A percentile compares a stretch with the other conserved stretches of the same genome.
Evolutionary conservation across 2,113 vertebrate genomes (phyloP).

Genomic region (Ochotona princeps): DNA sequence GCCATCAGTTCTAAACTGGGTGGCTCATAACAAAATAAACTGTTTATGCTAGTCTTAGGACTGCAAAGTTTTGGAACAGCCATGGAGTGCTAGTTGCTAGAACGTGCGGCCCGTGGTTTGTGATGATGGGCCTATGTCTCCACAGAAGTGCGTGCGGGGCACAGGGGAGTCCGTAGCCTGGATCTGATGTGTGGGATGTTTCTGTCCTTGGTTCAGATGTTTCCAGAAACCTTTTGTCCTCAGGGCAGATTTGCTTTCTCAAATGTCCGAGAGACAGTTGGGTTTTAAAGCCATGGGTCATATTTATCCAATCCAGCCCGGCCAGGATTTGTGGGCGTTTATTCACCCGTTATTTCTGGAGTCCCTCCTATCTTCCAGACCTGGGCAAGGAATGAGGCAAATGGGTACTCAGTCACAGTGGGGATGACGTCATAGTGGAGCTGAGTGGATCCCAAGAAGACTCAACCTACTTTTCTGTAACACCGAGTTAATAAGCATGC

Average conservation of each 20-base stretch:
- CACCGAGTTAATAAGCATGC: not conserved
- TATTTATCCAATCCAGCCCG: not conserved
- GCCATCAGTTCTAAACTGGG: not conserved
- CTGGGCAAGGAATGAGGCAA: not conserved
- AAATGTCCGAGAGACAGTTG: not conserved
- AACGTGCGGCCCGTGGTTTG: not conserved
- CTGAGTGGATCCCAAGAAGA: not conserved
- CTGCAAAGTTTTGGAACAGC: not conserved
- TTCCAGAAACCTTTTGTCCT: not conserved
- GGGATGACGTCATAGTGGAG: not conserved
- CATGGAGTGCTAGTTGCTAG: not conserved
- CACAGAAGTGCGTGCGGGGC: not conserved
- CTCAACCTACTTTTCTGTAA: conserved; percentile 18
- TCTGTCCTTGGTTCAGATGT: not conserved
- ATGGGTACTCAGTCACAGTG: not conserved
- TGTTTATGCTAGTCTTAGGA: not conserved
- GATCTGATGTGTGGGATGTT: not conserved
- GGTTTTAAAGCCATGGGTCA: not conserved
- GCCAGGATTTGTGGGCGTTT: not conserved
- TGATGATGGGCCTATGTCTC: not conserved
- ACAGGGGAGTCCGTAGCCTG: not conserved
- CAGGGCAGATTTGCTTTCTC: not conserved
- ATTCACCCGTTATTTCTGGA: not conserved
- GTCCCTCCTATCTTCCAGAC: not conserved
- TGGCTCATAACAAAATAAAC: not conserved